These are phyloP conservation scores for Orbicella faveolata DNA, from an alignment of 64 coral and sea anemone genomes.

Conservation along the genomic window DNA sequence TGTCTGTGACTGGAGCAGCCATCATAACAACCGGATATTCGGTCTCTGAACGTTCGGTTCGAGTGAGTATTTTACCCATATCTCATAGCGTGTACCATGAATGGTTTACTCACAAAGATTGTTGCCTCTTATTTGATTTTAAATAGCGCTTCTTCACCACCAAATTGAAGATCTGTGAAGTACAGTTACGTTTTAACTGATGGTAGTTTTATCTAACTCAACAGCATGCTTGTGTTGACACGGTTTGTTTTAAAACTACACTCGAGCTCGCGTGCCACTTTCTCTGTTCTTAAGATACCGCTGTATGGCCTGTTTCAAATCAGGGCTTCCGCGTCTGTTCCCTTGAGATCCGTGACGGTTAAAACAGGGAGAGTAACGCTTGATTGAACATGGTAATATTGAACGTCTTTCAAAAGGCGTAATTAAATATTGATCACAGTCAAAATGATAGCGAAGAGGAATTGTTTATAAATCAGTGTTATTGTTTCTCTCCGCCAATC, in stretches of 20 bases:
- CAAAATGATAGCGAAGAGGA: background rate
- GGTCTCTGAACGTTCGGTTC: background rate
- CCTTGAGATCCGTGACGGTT: background rate
- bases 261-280: no score
- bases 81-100: background rate
- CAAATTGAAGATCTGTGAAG: no score
- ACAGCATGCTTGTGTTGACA: background rate
- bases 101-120: no score
- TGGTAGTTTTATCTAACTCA: background rate
- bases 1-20: background rate
- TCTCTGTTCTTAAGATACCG: background rate
- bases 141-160: background rate
- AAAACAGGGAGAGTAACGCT: background rate
- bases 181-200: no score
- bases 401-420: background rate
- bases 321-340: background rate
- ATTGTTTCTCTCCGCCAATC: conserved; percentile 10
- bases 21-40: background rate
- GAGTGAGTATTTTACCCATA: background rate
- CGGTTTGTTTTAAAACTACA: background rate
- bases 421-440: conserved; percentile 25
- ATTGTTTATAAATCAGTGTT: background rate
- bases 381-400: conserved; percentile 11
- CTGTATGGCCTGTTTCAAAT: background rate
- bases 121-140: no score